These are phyloP conservation scores for Cephus pulcher DNA, from an alignment of 2,888 invertebrate species.

Conservation along the genomic window DNA sequence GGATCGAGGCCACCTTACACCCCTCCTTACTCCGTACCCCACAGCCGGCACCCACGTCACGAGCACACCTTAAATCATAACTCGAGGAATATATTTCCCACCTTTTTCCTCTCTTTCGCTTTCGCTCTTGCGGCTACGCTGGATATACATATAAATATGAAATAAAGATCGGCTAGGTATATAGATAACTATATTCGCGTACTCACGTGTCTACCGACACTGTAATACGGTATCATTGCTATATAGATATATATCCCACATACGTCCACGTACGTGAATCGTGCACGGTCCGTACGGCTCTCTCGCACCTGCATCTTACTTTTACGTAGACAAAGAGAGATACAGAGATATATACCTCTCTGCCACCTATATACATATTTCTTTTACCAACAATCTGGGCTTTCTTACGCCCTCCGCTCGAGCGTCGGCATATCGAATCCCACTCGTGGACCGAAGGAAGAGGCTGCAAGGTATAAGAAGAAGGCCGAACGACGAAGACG, in stretches of 20 bases:
- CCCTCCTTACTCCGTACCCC: neutral
- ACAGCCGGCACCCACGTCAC: slow-evolving; percentile 13
- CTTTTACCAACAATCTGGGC: neutral
- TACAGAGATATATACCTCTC: neutral
- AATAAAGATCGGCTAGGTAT: neutral
- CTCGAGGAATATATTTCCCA: slow-evolving; percentile 20
- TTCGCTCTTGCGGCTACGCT: neutral
- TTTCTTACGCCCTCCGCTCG: neutral
- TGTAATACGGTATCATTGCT: too few relatives aligned
- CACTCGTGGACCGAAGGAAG: neutral
- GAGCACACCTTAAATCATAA: slow-evolving; percentile 22
- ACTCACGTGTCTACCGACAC: too few relatives aligned
- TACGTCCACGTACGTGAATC: neutral
- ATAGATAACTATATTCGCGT: neutral
- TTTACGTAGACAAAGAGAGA: neutral
- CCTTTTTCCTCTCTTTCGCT: slow-evolving; percentile 5
- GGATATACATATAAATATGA: neutral
- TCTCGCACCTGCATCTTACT: neutral
- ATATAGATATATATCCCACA: neutral
- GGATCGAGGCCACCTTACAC: too few relatives aligned
- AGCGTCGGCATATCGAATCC: slow-evolving; percentile 4
- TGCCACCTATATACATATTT: neutral
- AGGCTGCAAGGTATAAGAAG: too few relatives aligned
- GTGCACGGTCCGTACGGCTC: neutral
- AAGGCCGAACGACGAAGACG: too few relatives aligned